Evolutionary conservation across 2,888 invertebrate species (phyloP), one percentile per base, ranked within the genome.

Genomic region (Lamellibrachia columna): DNA sequence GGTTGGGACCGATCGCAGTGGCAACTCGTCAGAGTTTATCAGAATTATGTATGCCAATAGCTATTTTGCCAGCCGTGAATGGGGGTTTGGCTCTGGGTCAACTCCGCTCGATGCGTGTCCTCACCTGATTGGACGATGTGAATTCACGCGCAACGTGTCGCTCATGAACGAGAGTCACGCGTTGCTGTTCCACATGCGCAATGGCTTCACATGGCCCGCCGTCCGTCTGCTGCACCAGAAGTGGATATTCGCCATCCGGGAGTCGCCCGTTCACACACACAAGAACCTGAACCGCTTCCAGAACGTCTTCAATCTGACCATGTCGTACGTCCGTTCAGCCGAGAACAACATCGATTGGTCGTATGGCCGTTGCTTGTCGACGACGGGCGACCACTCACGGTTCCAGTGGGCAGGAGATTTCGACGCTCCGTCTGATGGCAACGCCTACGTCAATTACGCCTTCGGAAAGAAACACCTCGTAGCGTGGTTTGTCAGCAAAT

Each of bases 261-360:
- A 91, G 8, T 91, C 92, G 40, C 92, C 92, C 40, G 53, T 55
- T 3, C 92, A 91, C 28, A 53, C 53, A 2, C 15, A 55, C 53
- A 55, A 9, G 9, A 53, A 91, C 28, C 55, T 91, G 53, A 53
- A 53, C 11, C 9, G 6, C 40, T 53, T 53, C 15, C 40, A 90
- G 92, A 55, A 90, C 53, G 40, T 90, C 53, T 93, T 93, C 91
- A 93, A 93, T 91, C 93, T 93, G 92, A 93, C 93, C 8, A 93
- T 93, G 93, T 93, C 91, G 28, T 93, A 94, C 53, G 90, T 93
- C 75, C 58, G 52, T 53, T 93, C 93, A 58, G 93, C 93, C 6
- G 92, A 93, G 53, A 92, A 93, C 53, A 92, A 53, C 52, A 52
- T 92, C 53, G 93, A 92, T 11, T 93, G 93, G 53, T 93, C 92